phyloP scores from a whole-genome alignment of 2,113 vertebrate species.

The Ictalurus punctatus region DNA sequence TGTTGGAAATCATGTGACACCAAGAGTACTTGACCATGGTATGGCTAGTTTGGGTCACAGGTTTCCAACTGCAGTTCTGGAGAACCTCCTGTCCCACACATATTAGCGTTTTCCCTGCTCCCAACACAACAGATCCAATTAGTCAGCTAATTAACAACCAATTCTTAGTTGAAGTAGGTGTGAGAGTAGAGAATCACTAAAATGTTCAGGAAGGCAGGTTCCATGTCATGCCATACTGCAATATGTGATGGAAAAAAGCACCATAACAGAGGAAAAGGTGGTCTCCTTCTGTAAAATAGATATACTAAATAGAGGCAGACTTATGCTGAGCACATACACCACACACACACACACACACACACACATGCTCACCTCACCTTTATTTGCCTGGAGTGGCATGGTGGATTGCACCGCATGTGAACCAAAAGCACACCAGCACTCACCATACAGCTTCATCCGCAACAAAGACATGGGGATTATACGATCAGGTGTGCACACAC shows the following conservation, averaged over 20 bases:
- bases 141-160: neutral
- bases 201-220: too few species aligned
- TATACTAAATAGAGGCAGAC: neutral
- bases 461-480: constrained; percentile 41
- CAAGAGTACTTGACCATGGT: neutral
- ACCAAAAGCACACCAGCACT: constrained; percentile 14
- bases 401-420: constrained; percentile 24
- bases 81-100: neutral
- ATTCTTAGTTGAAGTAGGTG: neutral
- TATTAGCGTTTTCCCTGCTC: neutral
- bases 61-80: neutral
- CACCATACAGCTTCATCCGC: constrained; percentile 26
- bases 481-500: constrained; percentile 27
- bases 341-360: constrained; percentile 17
- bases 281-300: neutral
- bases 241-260: neutral
- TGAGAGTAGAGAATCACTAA: neutral
- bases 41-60: neutral
- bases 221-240: neutral
- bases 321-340: constrained; percentile 29
- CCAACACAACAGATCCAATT: neutral
- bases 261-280: neutral
- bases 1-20: neutral
- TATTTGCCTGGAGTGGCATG: neutral
- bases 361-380: neutral